Evolutionary conservation across 2,888 invertebrate species (phyloP).

Genomic region (Phyllotreta striolata): DNA sequence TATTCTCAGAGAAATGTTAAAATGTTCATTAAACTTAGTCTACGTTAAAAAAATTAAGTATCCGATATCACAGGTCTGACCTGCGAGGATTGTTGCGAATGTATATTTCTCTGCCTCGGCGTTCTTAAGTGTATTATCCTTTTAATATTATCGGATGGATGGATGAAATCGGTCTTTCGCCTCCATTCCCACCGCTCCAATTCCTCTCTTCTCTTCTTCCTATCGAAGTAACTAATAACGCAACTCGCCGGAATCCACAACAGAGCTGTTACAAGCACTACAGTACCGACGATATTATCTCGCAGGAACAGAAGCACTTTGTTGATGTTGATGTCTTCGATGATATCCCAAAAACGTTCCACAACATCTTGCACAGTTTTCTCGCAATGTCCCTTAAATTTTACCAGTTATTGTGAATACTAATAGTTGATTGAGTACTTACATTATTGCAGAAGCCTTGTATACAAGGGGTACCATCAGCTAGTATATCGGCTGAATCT

Average conservation of each 20-base stretch:
- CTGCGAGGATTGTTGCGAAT: constrained; percentile 20
- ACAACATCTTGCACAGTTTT: constrained; percentile 95
- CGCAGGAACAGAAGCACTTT: constrained; percentile 87
- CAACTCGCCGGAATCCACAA: constrained; percentile 96
- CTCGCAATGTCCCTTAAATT: constrained; percentile 84
- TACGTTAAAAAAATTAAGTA: constrained; percentile 11
- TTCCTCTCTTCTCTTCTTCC: constrained; percentile 75
- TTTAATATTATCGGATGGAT: constrained; percentile 73
- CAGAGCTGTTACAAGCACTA: constrained; percentile 88
- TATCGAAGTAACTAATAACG: constrained; percentile 84
- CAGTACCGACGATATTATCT: constrained; percentile 93
- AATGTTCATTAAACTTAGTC: background rate
- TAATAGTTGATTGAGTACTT: constrained; percentile 38
- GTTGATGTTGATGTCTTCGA: constrained; percentile 95
- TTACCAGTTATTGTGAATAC: background rate
- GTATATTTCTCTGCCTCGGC: constrained; percentile 43
- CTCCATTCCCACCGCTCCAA: constrained; percentile 78
- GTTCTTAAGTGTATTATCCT: constrained; percentile 72
- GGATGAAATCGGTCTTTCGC: constrained; percentile 73
- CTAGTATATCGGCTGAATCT: constrained; percentile 85
- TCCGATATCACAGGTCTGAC: constrained; percentile 37
- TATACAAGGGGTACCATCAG: constrained; percentile 94
- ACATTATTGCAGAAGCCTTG: constrained; percentile 97
- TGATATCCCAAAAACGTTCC: constrained; percentile 96
- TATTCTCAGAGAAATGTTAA: constrained; percentile 3